Percentiles rank a stretch among this genome's conserved stretches.
phyloP scores from a whole-genome alignment of 2,888 invertebrate genomes.

The Buathra laborator region DNA sequence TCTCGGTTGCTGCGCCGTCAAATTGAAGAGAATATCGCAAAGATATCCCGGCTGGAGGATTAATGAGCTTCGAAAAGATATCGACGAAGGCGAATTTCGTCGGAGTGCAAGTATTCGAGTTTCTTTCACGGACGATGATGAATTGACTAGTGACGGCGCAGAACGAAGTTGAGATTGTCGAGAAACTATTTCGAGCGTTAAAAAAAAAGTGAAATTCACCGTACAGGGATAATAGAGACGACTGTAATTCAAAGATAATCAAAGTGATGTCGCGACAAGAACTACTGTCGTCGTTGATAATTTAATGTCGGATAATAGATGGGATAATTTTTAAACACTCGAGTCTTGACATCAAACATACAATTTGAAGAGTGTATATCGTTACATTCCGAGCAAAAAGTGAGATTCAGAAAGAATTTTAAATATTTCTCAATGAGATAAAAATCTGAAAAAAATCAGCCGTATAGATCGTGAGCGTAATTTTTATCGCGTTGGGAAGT shows the following conservation, averaged over 20 bases:
- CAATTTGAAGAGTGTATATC: too few species aligned
- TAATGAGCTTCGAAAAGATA: conserved; percentile 16
- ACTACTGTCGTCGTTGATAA: background rate
- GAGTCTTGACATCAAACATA: background rate
- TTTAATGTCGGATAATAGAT: background rate
- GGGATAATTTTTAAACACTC: conserved; percentile 13
- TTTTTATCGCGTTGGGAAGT: too few species aligned
- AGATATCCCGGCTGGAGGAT: conserved; percentile 36
- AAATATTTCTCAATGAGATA: too few species aligned
- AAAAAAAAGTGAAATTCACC: background rate
- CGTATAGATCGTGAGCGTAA: too few species aligned
- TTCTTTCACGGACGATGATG: background rate
- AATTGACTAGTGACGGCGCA: background rate
- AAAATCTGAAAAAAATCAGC: too few species aligned
- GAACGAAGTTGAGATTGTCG: background rate
- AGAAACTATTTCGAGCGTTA: background rate
- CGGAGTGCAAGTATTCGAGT: background rate
- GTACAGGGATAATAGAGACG: background rate
- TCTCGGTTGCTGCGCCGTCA: background rate
- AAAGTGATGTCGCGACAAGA: conserved; percentile 13
- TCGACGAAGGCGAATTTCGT: background rate
- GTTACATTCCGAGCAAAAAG: too few species aligned
- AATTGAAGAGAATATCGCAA: conserved; percentile 38
- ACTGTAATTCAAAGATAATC: background rate
- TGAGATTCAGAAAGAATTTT: too few species aligned